These are phyloP conservation scores for Eupithecia tripunctaria DNA, from an alignment of 2,888 invertebrate genomes.

Conservation along the genomic window DNA sequence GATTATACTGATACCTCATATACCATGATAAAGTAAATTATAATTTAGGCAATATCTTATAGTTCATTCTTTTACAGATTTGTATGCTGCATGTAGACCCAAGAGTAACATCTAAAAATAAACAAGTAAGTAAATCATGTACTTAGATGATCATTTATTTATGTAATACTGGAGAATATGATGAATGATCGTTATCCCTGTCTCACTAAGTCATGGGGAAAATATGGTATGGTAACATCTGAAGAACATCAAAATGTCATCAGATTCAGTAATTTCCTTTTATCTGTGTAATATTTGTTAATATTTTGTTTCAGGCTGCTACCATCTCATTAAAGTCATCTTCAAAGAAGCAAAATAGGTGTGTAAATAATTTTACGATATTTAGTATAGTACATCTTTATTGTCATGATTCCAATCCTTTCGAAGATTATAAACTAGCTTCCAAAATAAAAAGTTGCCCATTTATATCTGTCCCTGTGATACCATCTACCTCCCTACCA, in stretches of 20 bases:
- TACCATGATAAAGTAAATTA: not conserved
- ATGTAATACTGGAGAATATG: constrained; percentile 13
- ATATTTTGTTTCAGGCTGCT: not conserved
- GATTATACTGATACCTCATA: constrained; percentile 46
- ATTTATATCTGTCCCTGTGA: too few species aligned
- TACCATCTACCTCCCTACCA: too few species aligned
- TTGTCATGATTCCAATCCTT: too few species aligned
- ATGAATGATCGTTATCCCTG: constrained; percentile 65
- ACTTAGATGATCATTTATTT: not conserved
- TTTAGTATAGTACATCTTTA: not conserved
- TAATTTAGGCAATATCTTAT: not conserved
- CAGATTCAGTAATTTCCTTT: too few species aligned
- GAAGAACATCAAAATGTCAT: constrained; percentile 36
- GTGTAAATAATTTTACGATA: not conserved
- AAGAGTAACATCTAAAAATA: not conserved
- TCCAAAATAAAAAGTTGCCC: too few species aligned
- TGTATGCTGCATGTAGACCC: not conserved
- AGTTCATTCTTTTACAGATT: constrained; percentile 9
- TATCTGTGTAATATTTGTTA: too few species aligned
- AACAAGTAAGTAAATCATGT: not conserved
- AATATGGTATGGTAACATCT: constrained; percentile 68
- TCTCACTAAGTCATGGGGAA: constrained; percentile 69
- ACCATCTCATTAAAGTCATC: not conserved
- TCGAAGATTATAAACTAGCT: too few species aligned
- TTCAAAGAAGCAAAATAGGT: not conserved